Evolutionary conservation across 2,888 invertebrate genomes (phyloP), one percentile per base, ranked within the genome.

Genomic region (Heliconius erato): DNA sequence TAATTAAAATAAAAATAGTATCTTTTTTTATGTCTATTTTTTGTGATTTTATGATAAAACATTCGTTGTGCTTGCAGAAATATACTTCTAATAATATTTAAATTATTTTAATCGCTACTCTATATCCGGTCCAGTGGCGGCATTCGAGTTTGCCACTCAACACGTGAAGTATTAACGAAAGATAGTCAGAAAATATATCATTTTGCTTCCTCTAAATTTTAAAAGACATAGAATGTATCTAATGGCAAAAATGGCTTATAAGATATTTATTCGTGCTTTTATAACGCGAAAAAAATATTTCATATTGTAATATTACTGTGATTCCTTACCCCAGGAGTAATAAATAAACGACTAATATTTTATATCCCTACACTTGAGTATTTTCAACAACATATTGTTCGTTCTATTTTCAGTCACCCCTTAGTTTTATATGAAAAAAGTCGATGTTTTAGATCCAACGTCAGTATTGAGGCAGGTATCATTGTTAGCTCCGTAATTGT

Each of bases 321-420:
- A 44, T 49, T 44, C 32, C 28, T 67, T 78, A 44, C 23, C 63
- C 35, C 35, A 40, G 63, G 35, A 76, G 68, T 68, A 68, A 68
- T 77, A 79, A 80, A 76, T 63, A 59, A 78, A 77, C 71, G 65
- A 65, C 80, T 72, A 82, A 83, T 83, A 82, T 82, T 82, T 77
- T 77, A 81, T 74, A 79, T 74, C 74, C 44, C 28, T 14, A 63
- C 78, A 80, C 69, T 77, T 79, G 72, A 83, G 79, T 80, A 82
- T 74, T 80, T 63, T 81, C 72, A 84, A 83, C 79, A 82, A 84
- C 80, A 79, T 82, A 80, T 83, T 85, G 82, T 82, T 82, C 80
- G 71, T 67, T 82, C 69, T 81, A 71, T 74, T 83, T 82, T 72
- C 77, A 84, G 80, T 76, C 76, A 40, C 80, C 84, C 83, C 79